Evolutionary conservation across 2,113 vertebrate genomes (phyloP).

Genomic region (Himantopus leucocephalus): DNA sequence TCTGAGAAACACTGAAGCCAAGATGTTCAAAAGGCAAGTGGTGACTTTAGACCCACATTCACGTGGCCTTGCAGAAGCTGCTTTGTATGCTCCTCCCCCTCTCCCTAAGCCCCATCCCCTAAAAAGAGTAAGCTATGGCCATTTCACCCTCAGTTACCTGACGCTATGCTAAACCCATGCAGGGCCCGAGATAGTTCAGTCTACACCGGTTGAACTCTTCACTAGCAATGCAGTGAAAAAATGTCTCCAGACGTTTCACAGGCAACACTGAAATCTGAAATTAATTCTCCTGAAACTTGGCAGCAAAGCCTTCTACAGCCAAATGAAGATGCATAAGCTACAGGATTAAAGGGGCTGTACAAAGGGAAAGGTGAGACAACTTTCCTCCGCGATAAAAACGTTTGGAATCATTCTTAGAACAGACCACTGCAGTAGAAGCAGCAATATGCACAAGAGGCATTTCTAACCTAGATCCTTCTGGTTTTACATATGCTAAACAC

Average conservation of each 20-base stretch:
- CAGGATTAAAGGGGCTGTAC: neutral
- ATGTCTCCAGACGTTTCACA: neutral
- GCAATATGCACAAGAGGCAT: neutral
- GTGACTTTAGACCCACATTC: neutral
- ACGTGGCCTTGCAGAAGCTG: neutral
- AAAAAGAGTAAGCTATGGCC: neutral
- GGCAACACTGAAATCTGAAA: neutral
- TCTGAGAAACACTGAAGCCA: neutral
- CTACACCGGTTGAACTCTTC: neutral
- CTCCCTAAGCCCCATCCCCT: neutral
- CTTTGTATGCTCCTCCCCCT: neutral
- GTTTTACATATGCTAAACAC: neutral
- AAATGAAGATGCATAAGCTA: neutral
- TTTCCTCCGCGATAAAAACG: neutral
- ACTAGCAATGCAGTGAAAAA: neutral
- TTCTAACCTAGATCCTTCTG: constrained; percentile 25
- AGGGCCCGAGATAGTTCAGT: neutral
- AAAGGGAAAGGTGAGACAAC: neutral
- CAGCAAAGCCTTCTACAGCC: neutral
- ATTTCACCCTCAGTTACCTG: neutral
- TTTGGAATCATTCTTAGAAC: neutral
- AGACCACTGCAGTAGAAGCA: neutral
- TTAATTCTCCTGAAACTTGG: neutral
- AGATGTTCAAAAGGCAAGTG: neutral
- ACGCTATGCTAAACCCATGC: neutral